A percentile compares a stretch with the other conserved stretches of the same genome.
Evolutionary conservation across 2,888 invertebrate species (phyloP).

Genomic region (Dasysyrphus albostriatus): DNA sequence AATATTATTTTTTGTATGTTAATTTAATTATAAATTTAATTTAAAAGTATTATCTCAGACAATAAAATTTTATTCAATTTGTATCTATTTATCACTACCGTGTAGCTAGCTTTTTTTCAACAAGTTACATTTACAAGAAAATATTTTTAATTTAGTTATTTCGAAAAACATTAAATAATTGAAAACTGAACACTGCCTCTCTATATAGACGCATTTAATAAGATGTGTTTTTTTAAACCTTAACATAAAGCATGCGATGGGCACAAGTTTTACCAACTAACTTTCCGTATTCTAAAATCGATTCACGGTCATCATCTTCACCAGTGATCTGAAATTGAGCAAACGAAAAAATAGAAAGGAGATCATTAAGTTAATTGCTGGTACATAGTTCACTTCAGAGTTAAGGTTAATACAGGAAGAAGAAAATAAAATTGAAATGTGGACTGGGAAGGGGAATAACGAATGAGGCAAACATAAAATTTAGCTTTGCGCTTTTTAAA

Average conservation of each 20-base stretch:
- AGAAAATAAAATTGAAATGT: slow-evolving; percentile 22
- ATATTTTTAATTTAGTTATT: slow-evolving; percentile 12
- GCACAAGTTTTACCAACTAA: slow-evolving; percentile 82
- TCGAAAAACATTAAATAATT: slow-evolving; percentile 35
- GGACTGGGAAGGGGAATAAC: slow-evolving; percentile 14
- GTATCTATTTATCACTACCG: slow-evolving; percentile 25
- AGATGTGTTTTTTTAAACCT: slow-evolving; percentile 65
- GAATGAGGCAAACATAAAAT: slow-evolving; percentile 22
- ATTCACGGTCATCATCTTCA: slow-evolving; percentile 77
- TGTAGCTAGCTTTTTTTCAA: slow-evolving; percentile 29
- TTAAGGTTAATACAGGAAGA: slow-evolving; percentile 42
- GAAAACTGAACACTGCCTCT: slow-evolving; percentile 52
- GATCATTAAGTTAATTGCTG: slow-evolving; percentile 30
- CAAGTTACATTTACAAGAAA: slow-evolving; percentile 46
- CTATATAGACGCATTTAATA: slow-evolving; percentile 4
- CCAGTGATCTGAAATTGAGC: slow-evolving; percentile 78
- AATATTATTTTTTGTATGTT: slow-evolving; percentile 32
- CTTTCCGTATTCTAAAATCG: slow-evolving; percentile 81
- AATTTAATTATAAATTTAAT: slow-evolving; percentile 33
- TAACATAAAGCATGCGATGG: slow-evolving; percentile 81
- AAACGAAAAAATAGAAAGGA: slow-evolving; percentile 34
- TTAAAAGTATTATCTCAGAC: slow-evolving; percentile 48
- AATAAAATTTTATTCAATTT: slow-evolving; percentile 22
- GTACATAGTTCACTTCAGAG: neutral
- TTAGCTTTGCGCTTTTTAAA: slow-evolving; percentile 37